Base-by-base conservation (phyloP, 1,140 invertebrate species). In the Rhagoletis pomonella region DNA sequence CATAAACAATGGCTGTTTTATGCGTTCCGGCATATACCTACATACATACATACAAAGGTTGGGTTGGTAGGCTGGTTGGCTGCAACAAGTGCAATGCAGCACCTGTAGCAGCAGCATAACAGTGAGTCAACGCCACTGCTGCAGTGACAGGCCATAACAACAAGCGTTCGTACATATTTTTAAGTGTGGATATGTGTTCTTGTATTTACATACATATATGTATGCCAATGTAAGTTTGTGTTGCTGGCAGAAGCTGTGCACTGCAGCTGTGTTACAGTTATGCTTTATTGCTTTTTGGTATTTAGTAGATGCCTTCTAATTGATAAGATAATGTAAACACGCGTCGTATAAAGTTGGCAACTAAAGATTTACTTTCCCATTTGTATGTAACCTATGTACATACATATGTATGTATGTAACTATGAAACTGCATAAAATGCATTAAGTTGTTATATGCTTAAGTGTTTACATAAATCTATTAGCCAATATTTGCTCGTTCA, bases 11-110 rank as follows among this genome's bases (percentile, higher is more conserved):
- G n/a, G 17, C 17, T 58, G 50, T 50, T 29, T n/a, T 58, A 81
- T 55, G 73, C 7, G 17, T 19, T 81, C 4, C 29, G 17, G 64
- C 19, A 4, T 19, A 6, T 6, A 67, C n/a, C 5, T 6, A 67
- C n/a, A 3, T 19, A 19, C 64, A 67, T 6, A 62, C 42, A 12
- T 7, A 47, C 17, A 73, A 12, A 50, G 29, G 29, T 29, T 73
- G 12, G 1, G 42, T 44, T 17, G 39, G 44, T 47, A 29, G 2
- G 9, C n/a, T n/a, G 47, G 17, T 6, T 81, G n/a, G 17, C 29
- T 50, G 50, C 73, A 81, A 29, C 73, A 81, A 81, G 73, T 81
- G 73, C 73, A 81, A n/a, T 81, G 73, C n/a, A 81, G 73, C 73
- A 81, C 47, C 73, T 81, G 73, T 55, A 47, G 44, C 14, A 58